phyloP scores from a whole-genome alignment of 2,113 vertebrate species.

The Vidua macroura region DNA sequence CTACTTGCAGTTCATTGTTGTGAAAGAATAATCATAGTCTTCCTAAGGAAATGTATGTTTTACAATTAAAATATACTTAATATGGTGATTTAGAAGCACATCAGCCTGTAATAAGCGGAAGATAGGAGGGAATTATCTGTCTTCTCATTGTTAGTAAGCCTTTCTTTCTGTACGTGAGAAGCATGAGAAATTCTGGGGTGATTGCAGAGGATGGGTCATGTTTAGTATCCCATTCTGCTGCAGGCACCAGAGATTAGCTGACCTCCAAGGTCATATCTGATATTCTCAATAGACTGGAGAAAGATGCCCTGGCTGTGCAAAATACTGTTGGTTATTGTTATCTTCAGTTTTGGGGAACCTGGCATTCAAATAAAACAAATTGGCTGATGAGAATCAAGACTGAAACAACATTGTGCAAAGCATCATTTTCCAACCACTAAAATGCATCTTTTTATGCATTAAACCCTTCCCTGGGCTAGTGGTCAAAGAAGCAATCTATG shows the following conservation, averaged over 20 bases:
- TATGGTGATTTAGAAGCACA: background rate
- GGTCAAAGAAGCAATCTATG: background rate
- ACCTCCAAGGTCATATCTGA: background rate
- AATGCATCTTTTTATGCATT: fast-evolving
- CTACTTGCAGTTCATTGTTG: background rate
- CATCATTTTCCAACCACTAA: background rate
- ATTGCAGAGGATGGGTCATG: background rate
- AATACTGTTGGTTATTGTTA: background rate
- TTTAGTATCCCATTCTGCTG: background rate
- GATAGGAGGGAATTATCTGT: background rate
- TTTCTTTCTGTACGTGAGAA: background rate
- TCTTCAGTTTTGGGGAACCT: background rate
- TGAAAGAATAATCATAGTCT: background rate
- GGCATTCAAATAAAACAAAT: background rate
- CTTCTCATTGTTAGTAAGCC: background rate
- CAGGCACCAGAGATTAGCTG: background rate
- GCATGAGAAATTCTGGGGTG: background rate
- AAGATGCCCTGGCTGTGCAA: background rate
- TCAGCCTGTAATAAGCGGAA: background rate
- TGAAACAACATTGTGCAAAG: background rate
- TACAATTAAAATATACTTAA: background rate
- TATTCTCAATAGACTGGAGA: background rate
- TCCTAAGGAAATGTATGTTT: background rate
- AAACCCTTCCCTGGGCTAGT: background rate
- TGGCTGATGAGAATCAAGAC: background rate